Evolutionary conservation across 2,797 vertebrate species (phyloP).

Genomic region (Perodicticus potto): DNA sequence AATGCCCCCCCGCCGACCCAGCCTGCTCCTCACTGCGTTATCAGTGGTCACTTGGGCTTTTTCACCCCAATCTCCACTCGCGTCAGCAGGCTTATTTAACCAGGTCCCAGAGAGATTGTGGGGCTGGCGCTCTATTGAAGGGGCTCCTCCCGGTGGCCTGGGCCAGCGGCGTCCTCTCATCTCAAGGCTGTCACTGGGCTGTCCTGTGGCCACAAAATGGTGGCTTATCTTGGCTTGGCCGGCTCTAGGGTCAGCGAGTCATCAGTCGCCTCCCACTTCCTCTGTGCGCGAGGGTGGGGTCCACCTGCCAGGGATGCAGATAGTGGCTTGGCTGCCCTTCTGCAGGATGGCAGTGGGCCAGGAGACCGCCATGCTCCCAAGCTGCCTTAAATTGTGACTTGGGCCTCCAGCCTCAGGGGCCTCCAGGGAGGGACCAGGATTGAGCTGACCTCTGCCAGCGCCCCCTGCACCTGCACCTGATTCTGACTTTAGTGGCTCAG

Average conservation of each 20-base stretch:
- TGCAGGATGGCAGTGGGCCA: background rate
- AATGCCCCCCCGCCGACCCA: background rate
- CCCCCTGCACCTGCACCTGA: background rate
- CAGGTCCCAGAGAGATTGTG: rapidly evolving
- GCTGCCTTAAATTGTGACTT: background rate
- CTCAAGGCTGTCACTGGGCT: rapidly evolving
- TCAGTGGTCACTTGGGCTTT: background rate
- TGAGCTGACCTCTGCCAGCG: background rate
- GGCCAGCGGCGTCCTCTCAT: background rate
- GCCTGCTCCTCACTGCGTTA: too few relatives aligned
- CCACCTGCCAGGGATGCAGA: rapidly evolving
- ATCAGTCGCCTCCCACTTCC: background rate
- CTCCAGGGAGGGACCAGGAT: background rate
- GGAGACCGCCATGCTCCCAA: rapidly evolving
- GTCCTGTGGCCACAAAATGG: rapidly evolving
- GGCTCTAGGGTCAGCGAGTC: background rate
- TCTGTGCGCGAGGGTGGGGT: background rate
- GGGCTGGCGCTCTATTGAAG: rapidly evolving
- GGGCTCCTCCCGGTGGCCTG: rapidly evolving
- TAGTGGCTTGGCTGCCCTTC: background rate
- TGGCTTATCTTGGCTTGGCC: background rate
- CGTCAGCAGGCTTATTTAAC: background rate
- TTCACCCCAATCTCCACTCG: background rate
- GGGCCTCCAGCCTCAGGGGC: background rate
- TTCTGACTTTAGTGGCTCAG: too few relatives aligned